A percentile compares a stretch with the other conserved stretches of the same genome.
These are phyloP conservation scores for Chelon auratus DNA, from an alignment of 2,797 vertebrate species.

Conservation along the genomic window DNA sequence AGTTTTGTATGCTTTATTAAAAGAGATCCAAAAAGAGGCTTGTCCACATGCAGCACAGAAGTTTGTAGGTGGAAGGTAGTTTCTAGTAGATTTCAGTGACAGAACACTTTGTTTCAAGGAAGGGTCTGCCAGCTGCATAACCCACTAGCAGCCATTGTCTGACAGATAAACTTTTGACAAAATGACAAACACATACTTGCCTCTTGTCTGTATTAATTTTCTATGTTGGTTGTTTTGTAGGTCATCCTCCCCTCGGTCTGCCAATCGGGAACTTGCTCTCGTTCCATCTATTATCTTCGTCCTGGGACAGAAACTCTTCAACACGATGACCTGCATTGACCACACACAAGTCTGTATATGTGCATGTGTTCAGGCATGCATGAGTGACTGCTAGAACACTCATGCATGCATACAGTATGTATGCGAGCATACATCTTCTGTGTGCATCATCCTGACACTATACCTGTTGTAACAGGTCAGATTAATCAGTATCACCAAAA, in stretches of 20 bases:
- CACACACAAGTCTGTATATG: background rate
- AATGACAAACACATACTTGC: background rate
- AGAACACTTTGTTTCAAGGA: too few species aligned
- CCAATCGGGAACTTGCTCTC: constrained; percentile 73
- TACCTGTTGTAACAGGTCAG: too few species aligned
- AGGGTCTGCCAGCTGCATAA: too few species aligned
- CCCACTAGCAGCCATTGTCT: too few species aligned
- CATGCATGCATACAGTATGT: too few species aligned
- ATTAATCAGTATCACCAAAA: too few species aligned
- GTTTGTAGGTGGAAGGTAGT: background rate
- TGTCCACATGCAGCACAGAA: background rate
- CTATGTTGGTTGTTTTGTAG: constrained; percentile 67
- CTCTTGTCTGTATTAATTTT: constrained; percentile 38
- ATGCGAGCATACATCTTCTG: too few species aligned
- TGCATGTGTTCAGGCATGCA: too few species aligned
- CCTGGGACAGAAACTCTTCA: constrained; percentile 60
- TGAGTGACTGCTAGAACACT: too few species aligned
- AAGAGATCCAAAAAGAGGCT: background rate
- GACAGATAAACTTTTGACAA: too few species aligned
- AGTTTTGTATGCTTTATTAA: constrained; percentile 8
- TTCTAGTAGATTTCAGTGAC: too few species aligned
- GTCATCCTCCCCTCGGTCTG: constrained; percentile 74
- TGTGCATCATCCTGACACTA: too few species aligned
- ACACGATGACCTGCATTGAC: constrained; percentile 18
- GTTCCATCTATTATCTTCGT: constrained; percentile 74